Base-by-base conservation (phyloP, 2,888 invertebrate species). In the Sipha maydis region DNA sequence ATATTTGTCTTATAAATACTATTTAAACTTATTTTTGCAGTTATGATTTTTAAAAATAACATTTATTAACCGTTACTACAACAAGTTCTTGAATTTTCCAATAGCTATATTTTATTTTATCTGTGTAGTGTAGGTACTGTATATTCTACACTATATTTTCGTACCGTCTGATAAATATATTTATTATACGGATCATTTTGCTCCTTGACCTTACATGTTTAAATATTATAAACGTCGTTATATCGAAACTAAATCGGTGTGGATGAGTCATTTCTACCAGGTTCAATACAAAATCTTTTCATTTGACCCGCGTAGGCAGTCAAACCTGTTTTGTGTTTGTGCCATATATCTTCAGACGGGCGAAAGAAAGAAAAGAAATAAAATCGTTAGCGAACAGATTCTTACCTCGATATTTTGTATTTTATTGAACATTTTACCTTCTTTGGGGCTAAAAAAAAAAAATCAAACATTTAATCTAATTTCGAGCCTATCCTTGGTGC, bases 241-340 rank as follows among this genome's bases (percentile, higher is more conserved):
- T 19, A 69, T 48, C 19, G 41, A 85, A 85, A 78, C 85, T 67
- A 17, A 85, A 85, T 85, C 77, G 25, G 77, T 85, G n/a, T 69
- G 41, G 77, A 85, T 85, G 85, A 85, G 69, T 85, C 85, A 85
- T 85, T 69, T 34, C n/a, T 69, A 85, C 67, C 76, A 34, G n/a
- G 76, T 85, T 85, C 67, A 78, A 85, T 78, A 54, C 17, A 78
- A 85, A 54, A 78, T 78, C 25, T 17, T 48, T 82, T 75, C 61
- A n/a, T 75, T 76, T 67, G 82, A 82, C 82, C 48, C 75, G 88
- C 82, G 88, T 88, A 75, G 88, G 88, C 61, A 88, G 88, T 88
- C 80, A 88, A 88, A 88, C 88, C 88, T 88, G 88, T 88, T 88
- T n/a, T 8, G n/a, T 54, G 19, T 56, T 73, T 41, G 75, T 67